Base-by-base conservation (phyloP, 2,113 vertebrate species). In the Vidua chalybeata region DNA sequence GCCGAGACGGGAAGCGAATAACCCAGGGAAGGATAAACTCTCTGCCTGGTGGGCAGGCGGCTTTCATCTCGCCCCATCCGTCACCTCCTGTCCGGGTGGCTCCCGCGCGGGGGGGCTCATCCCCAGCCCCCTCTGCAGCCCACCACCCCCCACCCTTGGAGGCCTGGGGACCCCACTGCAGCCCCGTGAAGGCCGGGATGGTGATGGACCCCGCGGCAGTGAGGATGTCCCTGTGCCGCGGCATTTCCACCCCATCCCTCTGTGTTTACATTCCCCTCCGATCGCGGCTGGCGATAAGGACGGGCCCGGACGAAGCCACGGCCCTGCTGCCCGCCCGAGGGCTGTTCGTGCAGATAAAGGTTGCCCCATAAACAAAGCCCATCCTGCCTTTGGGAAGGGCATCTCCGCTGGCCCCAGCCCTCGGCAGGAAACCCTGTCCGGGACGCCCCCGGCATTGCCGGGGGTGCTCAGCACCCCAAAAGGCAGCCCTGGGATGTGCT, bases 311-410 rank as follows among this genome's bases (percentile, higher is more conserved):
- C 68, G 33, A 5, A 59, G 23, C 45, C 83, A 10, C 5, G 61
- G 37, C 91, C 80, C 51, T 8, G 55, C 10, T 51, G 81, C 94
- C 93, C 52, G 81, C 86, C 92, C 95, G 1, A 73, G 84, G 64
- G 92, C 86, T 96, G 91, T 11, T 67, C 2, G 46, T 33, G 37
- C 72, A 90, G 93, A 97, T 96, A 96, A 96, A 90, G 68, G 23
- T 8, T 95, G 81, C 90, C 93, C 95, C 10, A 59, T 96, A 96
- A 97, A 97, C 97, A 97, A 97, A 96, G 1, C 41, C 52, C 93
- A 95, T 94, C 96, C 96, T 96, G 94, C 88, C 41, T 30, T 54
- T 59, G 86, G 94, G 97, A 94, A 94, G 75, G 20, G 12, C 66
- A 69, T 74, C 91, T n/a, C 93, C 48, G 4, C 90, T n/a, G 56